Base-by-base conservation (phyloP, 2,797 vertebrate species). In the Morus bassanus region DNA sequence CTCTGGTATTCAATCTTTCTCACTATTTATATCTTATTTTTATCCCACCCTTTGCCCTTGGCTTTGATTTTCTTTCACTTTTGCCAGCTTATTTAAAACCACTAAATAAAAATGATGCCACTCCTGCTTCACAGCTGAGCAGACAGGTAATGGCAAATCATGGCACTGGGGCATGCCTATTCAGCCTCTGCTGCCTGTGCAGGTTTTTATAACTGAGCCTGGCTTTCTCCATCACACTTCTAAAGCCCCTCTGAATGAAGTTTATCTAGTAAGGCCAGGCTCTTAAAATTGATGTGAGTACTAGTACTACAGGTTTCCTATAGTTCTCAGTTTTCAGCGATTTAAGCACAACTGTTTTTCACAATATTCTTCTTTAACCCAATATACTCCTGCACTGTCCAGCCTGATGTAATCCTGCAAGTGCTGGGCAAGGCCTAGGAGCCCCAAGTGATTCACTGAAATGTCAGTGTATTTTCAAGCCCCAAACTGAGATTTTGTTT, bases 101-200 rank as follows among this genome's bases (percentile, higher is more conserved):
- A 27, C 18, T 78, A 25, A 74, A 30, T 18, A 72, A 48, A 85
- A 87, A 63, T 0, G 4, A 25, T 85, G 78, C 64, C 28, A 23
- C 5, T 79, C 51, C 22, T 86, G 15, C 56, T 63, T 93, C 74
- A 30, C 63, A 95, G 51, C 56, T 93, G 73, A 89, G 79, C 83
- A 50, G 51, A 37, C 18, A 56, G 45, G 64, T 56, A 48, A 28
- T 15, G 74, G 25, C 74, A 84, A 48, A 50, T 63, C 43, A 17
- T 23, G 0, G 0, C 0, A 2, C 6, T 51, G 37, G 51, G 45
- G 48, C 3, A 1, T 53, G 43, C 12, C 31, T 75, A 1, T 72
- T 59, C 39, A 72, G 14, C 21, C 69, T 83, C 76, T 72, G 18
- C n/a, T 54, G 68, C 61, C 43, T 57, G 5, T 35, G 37, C 11